Conservation (phyloP, 2,797 vertebrate species). For the Rhinella marina region DNA sequence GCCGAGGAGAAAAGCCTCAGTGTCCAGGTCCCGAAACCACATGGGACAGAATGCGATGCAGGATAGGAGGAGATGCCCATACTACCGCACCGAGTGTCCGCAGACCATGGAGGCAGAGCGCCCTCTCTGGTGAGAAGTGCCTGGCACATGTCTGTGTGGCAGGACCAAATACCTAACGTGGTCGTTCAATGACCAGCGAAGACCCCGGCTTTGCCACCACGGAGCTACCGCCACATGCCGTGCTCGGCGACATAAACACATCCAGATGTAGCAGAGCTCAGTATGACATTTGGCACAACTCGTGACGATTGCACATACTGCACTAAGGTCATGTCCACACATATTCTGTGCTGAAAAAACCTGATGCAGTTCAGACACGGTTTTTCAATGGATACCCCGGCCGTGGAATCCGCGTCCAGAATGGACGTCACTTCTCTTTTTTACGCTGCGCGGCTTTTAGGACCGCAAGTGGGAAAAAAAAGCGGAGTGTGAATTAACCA, state of each 20-base stretch:
- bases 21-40: not conserved
- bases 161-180: not conserved
- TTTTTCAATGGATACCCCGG: too few relatives aligned
- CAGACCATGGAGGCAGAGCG: not conserved
- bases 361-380: too few relatives aligned
- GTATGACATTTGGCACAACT: not conserved
- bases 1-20: not conserved
- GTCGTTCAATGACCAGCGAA: not conserved
- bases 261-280: not conserved
- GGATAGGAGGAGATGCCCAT: too few relatives aligned
- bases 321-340: too few relatives aligned
- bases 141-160: slow-evolving; percentile 4
- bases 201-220: not conserved
- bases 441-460: too few relatives aligned
- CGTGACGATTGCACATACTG: not conserved
- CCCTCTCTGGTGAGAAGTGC: not conserved
- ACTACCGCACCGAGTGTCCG: not conserved
- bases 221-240: not conserved
- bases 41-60: not conserved
- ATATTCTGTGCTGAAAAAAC: too few relatives aligned
- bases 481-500: too few relatives aligned
- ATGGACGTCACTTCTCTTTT: too few relatives aligned
- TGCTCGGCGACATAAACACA: not conserved
- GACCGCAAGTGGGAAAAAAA: too few relatives aligned
- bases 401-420: too few relatives aligned